Percentiles rank a stretch among this genome's conserved stretches.
phyloP scores from a whole-genome alignment of 2,888 invertebrate genomes.

The Hanleya hanleyi region DNA sequence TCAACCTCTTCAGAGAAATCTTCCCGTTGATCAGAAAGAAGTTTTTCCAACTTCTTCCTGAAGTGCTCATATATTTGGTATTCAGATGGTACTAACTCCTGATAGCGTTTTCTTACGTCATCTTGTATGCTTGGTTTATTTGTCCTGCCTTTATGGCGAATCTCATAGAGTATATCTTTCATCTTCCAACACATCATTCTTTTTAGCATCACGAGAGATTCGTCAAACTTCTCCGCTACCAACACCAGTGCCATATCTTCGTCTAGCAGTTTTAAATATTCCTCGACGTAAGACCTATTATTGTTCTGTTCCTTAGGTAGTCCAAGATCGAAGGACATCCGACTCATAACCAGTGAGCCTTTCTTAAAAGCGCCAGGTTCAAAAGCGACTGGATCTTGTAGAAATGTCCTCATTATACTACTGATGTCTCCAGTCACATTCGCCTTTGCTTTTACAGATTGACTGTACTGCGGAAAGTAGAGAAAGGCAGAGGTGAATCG shows the following conservation, averaged over 20 bases:
- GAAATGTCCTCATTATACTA: not conserved
- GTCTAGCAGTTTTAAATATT: not conserved
- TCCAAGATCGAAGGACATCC: slow-evolving; percentile 4
- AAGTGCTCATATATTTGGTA: not conserved
- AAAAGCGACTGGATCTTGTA: not conserved
- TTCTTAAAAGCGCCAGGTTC: not conserved
- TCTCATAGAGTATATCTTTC: slow-evolving; percentile 3
- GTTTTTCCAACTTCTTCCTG: not conserved
- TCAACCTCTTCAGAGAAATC: not conserved
- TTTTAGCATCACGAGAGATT: slow-evolving; percentile 8
- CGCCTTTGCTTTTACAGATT: not conserved
- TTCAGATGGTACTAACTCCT: not conserved
- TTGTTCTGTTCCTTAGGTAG: not conserved
- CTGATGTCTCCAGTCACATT: not conserved
- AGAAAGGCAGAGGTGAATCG: not conserved
- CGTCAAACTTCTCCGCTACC: not conserved
- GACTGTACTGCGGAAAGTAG: not conserved
- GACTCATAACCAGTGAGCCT: not conserved
- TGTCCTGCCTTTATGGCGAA: not conserved
- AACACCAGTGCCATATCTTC: not conserved
- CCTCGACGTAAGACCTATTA: not conserved
- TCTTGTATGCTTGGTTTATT: not conserved
- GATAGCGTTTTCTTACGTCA: not conserved
- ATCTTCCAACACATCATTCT: not conserved
- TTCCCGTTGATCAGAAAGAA: not conserved